Percentiles rank a stretch among this genome's conserved stretches.
These are phyloP conservation scores for Stenichneumon culpator DNA, from an alignment of 2,888 invertebrate genomes.

Conservation along the genomic window DNA sequence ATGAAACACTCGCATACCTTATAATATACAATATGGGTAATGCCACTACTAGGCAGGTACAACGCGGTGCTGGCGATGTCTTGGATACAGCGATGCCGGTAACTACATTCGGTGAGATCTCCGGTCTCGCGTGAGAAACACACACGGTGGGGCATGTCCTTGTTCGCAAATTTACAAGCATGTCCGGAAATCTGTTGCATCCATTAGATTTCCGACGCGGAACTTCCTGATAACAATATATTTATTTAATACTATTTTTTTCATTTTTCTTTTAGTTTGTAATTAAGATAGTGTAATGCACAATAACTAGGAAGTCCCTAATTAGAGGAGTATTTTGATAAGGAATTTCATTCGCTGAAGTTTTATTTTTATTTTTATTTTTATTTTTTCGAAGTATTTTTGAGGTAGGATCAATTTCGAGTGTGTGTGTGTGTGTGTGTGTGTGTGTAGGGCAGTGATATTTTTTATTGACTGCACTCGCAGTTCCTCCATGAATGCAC, in stretches of 20 bases:
- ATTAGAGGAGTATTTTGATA: background rate
- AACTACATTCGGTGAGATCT: slow-evolving; percentile 2
- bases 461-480: background rate
- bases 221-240: background rate
- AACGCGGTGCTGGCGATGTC: background rate
- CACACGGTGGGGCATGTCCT: background rate
- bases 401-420: background rate
- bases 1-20: background rate
- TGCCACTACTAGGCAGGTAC: background rate
- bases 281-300: background rate
- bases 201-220: background rate
- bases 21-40: slow-evolving; percentile 7
- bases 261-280: background rate
- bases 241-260: background rate
- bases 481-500: background rate
- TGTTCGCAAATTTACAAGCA: slow-evolving; percentile 19
- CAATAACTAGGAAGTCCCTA: background rate
- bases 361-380: too few relatives aligned
- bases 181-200: slow-evolving; percentile 2
- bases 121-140: slow-evolving; percentile 7
- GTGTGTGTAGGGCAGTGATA: too few relatives aligned
- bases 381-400: too few relatives aligned
- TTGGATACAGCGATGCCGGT: background rate
- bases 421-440: background rate
- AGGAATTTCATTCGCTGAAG: background rate